Conservation (phyloP, 1,140 invertebrate species). For the Drosophila repletoides region DNA sequence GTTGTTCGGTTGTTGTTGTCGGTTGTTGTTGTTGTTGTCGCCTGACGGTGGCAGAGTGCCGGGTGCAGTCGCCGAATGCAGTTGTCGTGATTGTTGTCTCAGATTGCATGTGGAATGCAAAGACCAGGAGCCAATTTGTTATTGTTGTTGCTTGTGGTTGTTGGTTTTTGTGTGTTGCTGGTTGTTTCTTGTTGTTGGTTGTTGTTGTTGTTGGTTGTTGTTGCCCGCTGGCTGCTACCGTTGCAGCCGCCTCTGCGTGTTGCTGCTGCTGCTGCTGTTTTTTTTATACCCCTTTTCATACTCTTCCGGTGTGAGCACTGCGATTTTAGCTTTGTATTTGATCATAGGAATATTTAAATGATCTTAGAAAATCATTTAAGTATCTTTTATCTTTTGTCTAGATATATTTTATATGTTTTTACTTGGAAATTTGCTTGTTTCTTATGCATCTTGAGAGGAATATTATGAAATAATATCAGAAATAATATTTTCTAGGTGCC, state of each 20-base stretch:
- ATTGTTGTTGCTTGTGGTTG: constrained; percentile 63
- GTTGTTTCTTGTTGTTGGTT: no score
- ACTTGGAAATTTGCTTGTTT: neutral
- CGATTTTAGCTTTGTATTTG: no score
- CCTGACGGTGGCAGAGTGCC: constrained; percentile 20
- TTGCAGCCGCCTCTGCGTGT: constrained; percentile 10
- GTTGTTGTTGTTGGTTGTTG: constrained; percentile 68
- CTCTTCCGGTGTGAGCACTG: no score
- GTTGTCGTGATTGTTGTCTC: constrained; percentile 76
- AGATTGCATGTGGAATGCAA: constrained; percentile 79
- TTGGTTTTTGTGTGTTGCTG: neutral
- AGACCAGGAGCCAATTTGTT: constrained; percentile 81
- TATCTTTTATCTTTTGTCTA: neutral
- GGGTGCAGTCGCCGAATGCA: constrained; percentile 64
- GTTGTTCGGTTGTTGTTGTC: constrained; percentile 46
- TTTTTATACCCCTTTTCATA: no score
- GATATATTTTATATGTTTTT: neutral
- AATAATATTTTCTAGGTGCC: neutral
- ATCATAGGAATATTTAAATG: neutral
- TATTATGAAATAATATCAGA: neutral
- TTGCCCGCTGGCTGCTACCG: constrained; percentile 42
- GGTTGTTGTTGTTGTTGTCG: constrained; percentile 11
- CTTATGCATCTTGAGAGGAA: no score
- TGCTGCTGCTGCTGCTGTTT: constrained; percentile 1
- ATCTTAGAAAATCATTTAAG: neutral